Conservation (phyloP, 2,888 invertebrate species). For the Cacoxenus indagator region DNA sequence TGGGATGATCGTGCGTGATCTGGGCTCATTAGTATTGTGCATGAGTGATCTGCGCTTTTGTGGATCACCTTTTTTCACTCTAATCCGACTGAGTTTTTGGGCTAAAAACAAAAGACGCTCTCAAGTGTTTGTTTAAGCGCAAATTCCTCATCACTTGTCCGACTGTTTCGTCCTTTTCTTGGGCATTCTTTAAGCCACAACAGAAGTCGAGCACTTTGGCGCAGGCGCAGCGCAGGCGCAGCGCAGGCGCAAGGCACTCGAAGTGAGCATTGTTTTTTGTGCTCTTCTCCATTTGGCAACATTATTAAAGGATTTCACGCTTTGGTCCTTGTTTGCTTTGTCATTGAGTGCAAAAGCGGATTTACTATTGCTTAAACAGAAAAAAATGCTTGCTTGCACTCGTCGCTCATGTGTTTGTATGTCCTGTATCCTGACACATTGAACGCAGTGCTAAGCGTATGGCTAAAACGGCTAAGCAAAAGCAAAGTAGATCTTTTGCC, state of each 20-base stretch:
- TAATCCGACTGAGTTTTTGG: background rate
- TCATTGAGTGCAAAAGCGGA: slow-evolving; percentile 11
- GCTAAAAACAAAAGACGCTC: background rate
- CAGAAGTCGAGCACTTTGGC: background rate
- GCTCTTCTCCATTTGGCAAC: background rate
- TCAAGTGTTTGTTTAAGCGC: background rate
- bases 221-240: slow-evolving; percentile 20
- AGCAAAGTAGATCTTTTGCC: too few species aligned
- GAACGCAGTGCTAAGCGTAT: background rate
- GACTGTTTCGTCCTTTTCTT: background rate
- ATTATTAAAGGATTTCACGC: slow-evolving; percentile 6
- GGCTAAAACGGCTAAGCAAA: background rate
- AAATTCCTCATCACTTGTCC: background rate
- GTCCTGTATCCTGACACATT: background rate
- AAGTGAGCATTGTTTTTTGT: background rate
- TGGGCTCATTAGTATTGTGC: background rate
- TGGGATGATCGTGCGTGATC: background rate
- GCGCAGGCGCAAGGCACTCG: slow-evolving; percentile 25
- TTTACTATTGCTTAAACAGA: slow-evolving; percentile 3
- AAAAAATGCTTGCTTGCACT: background rate
- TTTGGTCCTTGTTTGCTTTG: background rate
- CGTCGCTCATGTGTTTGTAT: background rate
- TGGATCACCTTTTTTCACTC: background rate
- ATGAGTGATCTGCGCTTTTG: too few species aligned
- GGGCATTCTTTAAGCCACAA: slow-evolving; percentile 6